A percentile compares a stretch with the other conserved stretches of the same genome.
These are phyloP conservation scores for Heterotilapia buettikoferi DNA, from an alignment of 2,113 vertebrate genomes.

Conservation along the genomic window DNA sequence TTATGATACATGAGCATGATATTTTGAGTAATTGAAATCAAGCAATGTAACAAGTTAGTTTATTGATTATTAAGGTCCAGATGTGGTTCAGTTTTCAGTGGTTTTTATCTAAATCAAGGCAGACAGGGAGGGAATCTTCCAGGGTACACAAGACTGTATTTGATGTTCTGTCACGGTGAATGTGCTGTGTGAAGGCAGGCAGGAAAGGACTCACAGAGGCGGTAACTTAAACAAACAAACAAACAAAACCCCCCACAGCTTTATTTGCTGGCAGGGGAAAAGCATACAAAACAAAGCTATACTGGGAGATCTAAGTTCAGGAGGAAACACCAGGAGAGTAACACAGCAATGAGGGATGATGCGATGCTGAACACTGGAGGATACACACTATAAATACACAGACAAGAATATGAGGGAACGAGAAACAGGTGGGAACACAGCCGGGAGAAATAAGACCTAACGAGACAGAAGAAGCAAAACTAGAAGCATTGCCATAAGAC, in stretches of 20 bases:
- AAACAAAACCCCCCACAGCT: fast-evolving
- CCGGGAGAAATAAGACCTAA: too few species aligned
- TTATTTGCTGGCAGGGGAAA: not conserved
- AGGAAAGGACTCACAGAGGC: not conserved
- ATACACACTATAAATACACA: not conserved
- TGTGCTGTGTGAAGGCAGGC: not conserved
- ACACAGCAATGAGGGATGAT: not conserved
- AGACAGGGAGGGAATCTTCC: not conserved
- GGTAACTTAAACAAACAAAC: not conserved
- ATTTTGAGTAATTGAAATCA: not conserved
- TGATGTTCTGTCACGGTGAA: not conserved
- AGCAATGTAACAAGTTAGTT: not conserved
- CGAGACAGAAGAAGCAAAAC: too few species aligned
- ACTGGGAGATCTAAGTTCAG: not conserved
- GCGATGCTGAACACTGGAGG: fast-evolving
- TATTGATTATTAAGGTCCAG: not conserved
- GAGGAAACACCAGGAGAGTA: not conserved
- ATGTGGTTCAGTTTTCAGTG: not conserved
- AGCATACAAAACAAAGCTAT: not conserved
- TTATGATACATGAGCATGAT: not conserved
- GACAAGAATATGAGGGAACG: too few species aligned
- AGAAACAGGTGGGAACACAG: too few species aligned
- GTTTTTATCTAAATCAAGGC: not conserved
- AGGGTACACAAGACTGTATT: not conserved
- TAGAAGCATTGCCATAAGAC: too few species aligned